These are phyloP conservation scores for Proisotoma minuta DNA, from an alignment of 2,888 invertebrate species.

Conservation along the genomic window DNA sequence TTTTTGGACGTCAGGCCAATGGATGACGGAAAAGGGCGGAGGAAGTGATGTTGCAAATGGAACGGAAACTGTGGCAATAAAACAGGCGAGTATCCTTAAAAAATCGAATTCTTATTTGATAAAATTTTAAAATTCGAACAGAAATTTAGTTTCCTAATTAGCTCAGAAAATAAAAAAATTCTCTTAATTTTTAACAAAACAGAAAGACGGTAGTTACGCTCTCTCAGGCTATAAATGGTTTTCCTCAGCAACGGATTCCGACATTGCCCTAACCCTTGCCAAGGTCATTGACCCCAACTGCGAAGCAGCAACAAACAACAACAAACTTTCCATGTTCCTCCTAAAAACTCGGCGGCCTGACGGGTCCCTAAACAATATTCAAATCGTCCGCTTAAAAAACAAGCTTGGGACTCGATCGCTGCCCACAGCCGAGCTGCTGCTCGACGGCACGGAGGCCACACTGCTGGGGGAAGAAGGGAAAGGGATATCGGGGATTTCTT, in stretches of 20 bases:
- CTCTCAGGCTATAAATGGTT: constrained; percentile 60
- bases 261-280: constrained; percentile 57
- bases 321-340: constrained; percentile 56
- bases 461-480: constrained; percentile 54
- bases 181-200: too few species aligned
- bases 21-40: constrained; percentile 59
- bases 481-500: constrained; percentile 55
- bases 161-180: too few species aligned
- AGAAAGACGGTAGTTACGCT: constrained; percentile 51
- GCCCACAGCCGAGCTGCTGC: constrained; percentile 57
- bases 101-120: too few species aligned
- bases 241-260: constrained; percentile 58
- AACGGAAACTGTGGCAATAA: constrained; percentile 55
- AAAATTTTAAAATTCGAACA: too few species aligned
- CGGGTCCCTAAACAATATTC: constrained; percentile 53
- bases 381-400: constrained; percentile 56
- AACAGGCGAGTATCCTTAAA: too few species aligned
- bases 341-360: constrained; percentile 51
- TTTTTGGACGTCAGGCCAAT: constrained; percentile 60
- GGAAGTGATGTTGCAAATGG: constrained; percentile 58
- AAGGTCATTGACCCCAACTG: constrained; percentile 51
- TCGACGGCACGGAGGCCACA: constrained; percentile 54
- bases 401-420: constrained; percentile 58
- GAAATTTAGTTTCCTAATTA: too few species aligned
- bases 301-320: too few species aligned